Evolutionary conservation across 1,140 invertebrate species (phyloP), one percentile per base, ranked within the genome.

Genomic region (Arctopsyche grandis): DNA sequence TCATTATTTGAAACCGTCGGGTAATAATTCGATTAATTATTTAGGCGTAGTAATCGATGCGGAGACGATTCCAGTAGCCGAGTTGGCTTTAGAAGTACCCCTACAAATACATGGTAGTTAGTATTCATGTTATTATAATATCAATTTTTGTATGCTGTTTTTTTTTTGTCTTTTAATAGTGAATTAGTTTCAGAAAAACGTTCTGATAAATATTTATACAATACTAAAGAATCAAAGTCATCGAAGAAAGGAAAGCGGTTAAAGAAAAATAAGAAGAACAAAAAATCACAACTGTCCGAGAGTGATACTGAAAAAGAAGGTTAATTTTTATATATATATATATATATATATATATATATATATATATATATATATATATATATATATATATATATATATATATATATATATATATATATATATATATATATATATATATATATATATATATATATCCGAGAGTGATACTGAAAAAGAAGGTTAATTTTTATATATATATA

Each of bases 1-100:
- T 0, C 94, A 99, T 87, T 99, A 99, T 87, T 89, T 99, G 70
- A 99, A 99, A 89, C 91, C 91, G 24, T 88, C 89, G 48, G 76
- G 75, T 60, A 80, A 84, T 26, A 85, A 86, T 44, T 84, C 86
- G 77, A 83, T 83, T n/a, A 88, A 89, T 58, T 7, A 38, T 38
- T 38, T 38, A 38, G 29, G 29, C 29, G 89, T 85, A 81, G 90
- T 90, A 75, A 90, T 91, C 83, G 91, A 93, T 81, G 88, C 91
- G 24, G 93, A 94, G 79, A 93, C 94, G 80, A 94, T 97, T 86
- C 95, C 96, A 22, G 92, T 98, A 48, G 91, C 93, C 5, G 91
- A 94, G 83, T 90, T 98, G 52, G 94, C 97, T 75, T 91, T 99
- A 10, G 93, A 94, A 82, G 91, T 98, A 75, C 94, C 96, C 0